Evolutionary conservation across 2,113 vertebrate species (phyloP), one percentile per base, ranked within the genome.

Genomic region (Myiagra hebetior): DNA sequence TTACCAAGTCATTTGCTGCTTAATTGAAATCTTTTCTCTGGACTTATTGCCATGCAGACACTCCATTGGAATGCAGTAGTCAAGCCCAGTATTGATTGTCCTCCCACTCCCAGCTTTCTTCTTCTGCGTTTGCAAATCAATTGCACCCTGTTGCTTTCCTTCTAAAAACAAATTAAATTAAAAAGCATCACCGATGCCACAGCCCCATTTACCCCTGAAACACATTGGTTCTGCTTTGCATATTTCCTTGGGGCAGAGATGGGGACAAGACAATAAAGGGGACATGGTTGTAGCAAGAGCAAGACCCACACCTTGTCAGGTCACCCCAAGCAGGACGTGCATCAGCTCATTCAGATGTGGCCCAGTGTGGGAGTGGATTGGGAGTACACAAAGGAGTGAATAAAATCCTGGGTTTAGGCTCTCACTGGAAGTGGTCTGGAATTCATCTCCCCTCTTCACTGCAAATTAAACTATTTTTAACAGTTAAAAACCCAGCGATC

Each of bases 31-130:
- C 65, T 85, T 96, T 91, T 93, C 89, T 95, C 84, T 44, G 37
- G 8, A 86, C 53, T 92, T 96, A 97, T 95, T 98, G 94, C 97
- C 91, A 97, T 97, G 89, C 96, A 92, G 91, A 94, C 79, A 91
- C 97, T 98, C 97, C 97, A 98, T 97, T 96, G 95, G 98, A 98
- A 99, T 98, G 98, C 98, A 96, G 98, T 97, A 97, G 97, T 97
- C 93, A 98, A 98, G 97, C 97, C 97, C 95, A 96, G 91, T 97
- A 99, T 99, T 95, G 98, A 99, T 98, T 97, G 68, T 65, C 37
- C 95, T 97, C 95, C 95, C 91, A 73, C 49, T 68, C 84, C 87
- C 72, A 87, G 90, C 72, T 65, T 88, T 80, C 89, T 60, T 96
- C 94, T 95, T 93, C 97, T 96, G 94, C 89, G 68, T 96, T 96